Evolutionary conservation across 2,113 vertebrate species (phyloP).

Genomic region (Mus musculus): GRCm39 chr4:140366001-140366500

Average conservation of each 20-base stretch:
- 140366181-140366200: neutral
- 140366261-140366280: neutral
- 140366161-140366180: too few relatives aligned
- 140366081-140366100: neutral
- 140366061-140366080: neutral
- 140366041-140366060: neutral
- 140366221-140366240: neutral
- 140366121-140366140: neutral
- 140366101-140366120: neutral
- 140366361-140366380: neutral
- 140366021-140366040: neutral
- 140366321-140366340: neutral
- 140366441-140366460: neutral
- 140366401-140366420: neutral
- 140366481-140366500: neutral
- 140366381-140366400: neutral
- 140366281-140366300: neutral
- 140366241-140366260: neutral
- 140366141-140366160: neutral
- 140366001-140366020: neutral
- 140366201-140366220: neutral
- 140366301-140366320: neutral
- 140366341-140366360: neutral
- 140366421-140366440: accelerated
- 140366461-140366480: neutral